Percentiles rank a stretch among this genome's conserved stretches.
Conservation (phyloP, 2,888 invertebrate species). For the Mimachlamys varia region DNA sequence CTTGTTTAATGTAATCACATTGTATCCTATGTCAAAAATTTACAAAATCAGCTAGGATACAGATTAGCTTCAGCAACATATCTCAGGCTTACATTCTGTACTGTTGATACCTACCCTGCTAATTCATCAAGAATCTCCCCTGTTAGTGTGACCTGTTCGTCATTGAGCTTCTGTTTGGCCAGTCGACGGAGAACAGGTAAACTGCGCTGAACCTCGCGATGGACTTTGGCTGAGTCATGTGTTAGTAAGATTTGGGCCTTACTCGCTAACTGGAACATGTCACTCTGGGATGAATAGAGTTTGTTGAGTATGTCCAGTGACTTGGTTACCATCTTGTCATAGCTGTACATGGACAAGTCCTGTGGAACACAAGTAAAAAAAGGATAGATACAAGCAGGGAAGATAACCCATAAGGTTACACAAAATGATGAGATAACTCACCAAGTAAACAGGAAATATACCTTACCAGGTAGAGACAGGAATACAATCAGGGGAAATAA, state of each 20-base stretch:
- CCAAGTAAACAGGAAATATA: too few species aligned
- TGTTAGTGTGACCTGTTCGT: conserved; percentile 79
- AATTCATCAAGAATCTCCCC: conserved; percentile 78
- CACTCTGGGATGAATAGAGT: conserved; percentile 79
- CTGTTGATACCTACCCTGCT: conserved; percentile 72
- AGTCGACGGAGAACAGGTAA: conserved; percentile 76
- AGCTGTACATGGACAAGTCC: conserved; percentile 80
- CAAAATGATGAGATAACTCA: not conserved
- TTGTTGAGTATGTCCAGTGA: conserved; percentile 80
- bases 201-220: conserved; percentile 77
- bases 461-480: too few species aligned
- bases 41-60: too few species aligned
- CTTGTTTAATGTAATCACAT: too few species aligned
- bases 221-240: conserved; percentile 78
- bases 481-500: too few species aligned
- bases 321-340: conserved; percentile 80
- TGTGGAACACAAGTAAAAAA: conserved; percentile 52
- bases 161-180: conserved; percentile 77
- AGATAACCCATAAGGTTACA: not conserved
- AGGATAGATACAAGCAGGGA: not conserved
- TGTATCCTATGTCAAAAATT: not conserved
- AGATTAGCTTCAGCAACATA: too few species aligned
- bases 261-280: conserved; percentile 78
- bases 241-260: conserved; percentile 79
- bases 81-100: too few species aligned